A percentile compares a stretch with the other conserved stretches of the same genome.
These are phyloP conservation scores for Drosophila repletoides DNA, from an alignment of 1,140 invertebrate species.

Conservation along the genomic window DNA sequence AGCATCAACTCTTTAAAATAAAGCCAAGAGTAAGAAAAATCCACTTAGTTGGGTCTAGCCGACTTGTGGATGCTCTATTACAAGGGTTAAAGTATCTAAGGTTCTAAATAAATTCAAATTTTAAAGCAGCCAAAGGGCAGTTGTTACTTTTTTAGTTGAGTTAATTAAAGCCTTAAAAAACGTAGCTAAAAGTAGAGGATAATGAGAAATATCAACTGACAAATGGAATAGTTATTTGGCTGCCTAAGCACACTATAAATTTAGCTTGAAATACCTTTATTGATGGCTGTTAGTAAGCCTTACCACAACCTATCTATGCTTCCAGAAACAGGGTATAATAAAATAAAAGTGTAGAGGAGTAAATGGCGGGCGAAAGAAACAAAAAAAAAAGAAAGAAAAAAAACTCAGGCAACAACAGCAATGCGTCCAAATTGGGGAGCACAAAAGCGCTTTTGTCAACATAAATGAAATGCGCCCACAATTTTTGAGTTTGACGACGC, in stretches of 20 bases:
- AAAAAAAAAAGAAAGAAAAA: conserved; percentile 26
- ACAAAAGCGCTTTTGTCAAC: conserved; percentile 75
- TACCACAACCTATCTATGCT: too few relatives aligned
- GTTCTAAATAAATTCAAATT: too few relatives aligned
- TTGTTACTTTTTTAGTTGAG: too few relatives aligned
- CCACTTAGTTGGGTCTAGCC: too few relatives aligned
- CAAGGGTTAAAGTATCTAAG: background rate
- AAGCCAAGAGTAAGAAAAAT: conserved; percentile 9
- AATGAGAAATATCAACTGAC: conserved; percentile 23
- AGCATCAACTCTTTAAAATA: conserved; percentile 71
- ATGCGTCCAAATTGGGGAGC: conserved; percentile 61
- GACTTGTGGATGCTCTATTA: too few relatives aligned
- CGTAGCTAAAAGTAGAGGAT: conserved; percentile 44
- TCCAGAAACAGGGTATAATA: too few relatives aligned
- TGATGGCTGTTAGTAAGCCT: too few relatives aligned
- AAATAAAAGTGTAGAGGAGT: background rate
- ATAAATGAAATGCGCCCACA: conserved; percentile 79
- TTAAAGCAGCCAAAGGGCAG: too few relatives aligned
- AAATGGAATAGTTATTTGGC: too few relatives aligned
- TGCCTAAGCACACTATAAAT: too few relatives aligned
- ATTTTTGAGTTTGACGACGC: conserved; percentile 71
- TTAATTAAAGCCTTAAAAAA: too few relatives aligned
- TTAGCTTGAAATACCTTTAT: too few relatives aligned
- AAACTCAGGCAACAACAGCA: conserved; percentile 7
- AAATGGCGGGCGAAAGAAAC: background rate